A percentile compares a stretch with the other conserved stretches of the same genome.
Conservation (phyloP, 1,140 invertebrate species). For the Temnothorax nylanderi region DNA sequence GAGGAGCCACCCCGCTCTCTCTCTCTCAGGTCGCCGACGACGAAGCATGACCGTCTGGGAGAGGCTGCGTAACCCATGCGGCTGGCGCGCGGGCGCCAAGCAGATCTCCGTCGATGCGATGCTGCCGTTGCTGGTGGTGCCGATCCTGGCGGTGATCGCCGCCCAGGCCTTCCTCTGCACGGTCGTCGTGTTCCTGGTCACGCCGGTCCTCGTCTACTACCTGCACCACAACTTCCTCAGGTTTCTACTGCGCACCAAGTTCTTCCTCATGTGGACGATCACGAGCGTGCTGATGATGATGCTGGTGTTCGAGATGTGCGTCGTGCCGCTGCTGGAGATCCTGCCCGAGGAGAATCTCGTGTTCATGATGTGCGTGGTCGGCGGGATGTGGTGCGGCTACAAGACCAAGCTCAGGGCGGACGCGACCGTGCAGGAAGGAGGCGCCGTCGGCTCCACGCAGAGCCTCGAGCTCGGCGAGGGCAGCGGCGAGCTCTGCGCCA, state of each 20-base stretch:
- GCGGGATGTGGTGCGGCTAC: conserved; percentile 87
- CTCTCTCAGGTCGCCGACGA: not conserved
- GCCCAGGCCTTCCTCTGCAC: conserved; percentile 87
- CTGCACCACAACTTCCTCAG: conserved; percentile 87
- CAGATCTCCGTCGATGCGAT: conserved; percentile 87
- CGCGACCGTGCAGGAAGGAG: conserved; percentile 77
- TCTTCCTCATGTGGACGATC: conserved; percentile 90
- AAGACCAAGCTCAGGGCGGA: conserved; percentile 86
- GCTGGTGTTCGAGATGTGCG: conserved; percentile 88
- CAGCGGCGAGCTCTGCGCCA: conserved; percentile 81
- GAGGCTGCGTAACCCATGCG: conserved; percentile 84
- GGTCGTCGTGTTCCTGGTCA: conserved; percentile 87
- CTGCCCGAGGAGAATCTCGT: conserved; percentile 89
- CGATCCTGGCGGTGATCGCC: conserved; percentile 87
- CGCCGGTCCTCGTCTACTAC: conserved; percentile 88
- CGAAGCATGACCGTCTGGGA: conserved; percentile 82
- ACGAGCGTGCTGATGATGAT: conserved; percentile 88
- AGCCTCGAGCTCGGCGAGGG: conserved; percentile 82
- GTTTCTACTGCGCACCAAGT: conserved; percentile 88
- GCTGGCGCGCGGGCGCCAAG: conserved; percentile 83
- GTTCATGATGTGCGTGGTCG: conserved; percentile 87
- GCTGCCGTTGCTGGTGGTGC: conserved; percentile 88
- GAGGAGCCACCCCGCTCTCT: too few species aligned
- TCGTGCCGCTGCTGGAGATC: conserved; percentile 89
- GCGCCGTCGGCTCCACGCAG: conserved; percentile 46